Conservation (phyloP, 30 jellyfish, hydroid and myxozoan genomes). For the Hydractinia echinata region DNA sequence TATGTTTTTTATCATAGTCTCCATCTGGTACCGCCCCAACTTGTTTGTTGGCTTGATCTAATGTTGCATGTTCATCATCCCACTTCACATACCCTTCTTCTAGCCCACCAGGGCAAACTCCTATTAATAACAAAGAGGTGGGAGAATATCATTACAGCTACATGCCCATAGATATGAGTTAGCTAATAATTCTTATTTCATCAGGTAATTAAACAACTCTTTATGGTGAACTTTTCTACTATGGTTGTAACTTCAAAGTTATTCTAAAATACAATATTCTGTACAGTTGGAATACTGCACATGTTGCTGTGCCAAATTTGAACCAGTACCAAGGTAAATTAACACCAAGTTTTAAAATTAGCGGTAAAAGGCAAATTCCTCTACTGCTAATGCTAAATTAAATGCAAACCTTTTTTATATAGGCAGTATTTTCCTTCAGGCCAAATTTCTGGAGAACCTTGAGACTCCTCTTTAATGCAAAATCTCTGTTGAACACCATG, state of each 20-base stretch:
- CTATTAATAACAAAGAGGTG: conserved; percentile 8
- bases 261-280: too few relatives aligned
- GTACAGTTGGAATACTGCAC: too few relatives aligned
- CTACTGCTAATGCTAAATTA: background rate
- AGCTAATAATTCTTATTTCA: too few relatives aligned
- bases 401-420: conserved; percentile 74
- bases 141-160: too few relatives aligned
- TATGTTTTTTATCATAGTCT: conserved; percentile 49
- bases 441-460: conserved; percentile 82
- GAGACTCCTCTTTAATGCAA: conserved; percentile 71
- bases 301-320: too few relatives aligned
- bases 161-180: too few relatives aligned
- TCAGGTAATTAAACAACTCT: too few relatives aligned
- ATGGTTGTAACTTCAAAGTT: too few relatives aligned
- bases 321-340: too few relatives aligned
- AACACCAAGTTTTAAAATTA: background rate
- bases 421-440: conserved; percentile 96
- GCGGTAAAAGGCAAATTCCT: background rate
- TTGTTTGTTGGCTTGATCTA: conserved; percentile 76
- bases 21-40: conserved; percentile 92
- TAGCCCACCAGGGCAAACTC: conserved; percentile 89
- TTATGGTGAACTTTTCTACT: too few relatives aligned
- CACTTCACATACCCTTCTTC: conserved; percentile 88
- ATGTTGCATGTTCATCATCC: conserved; percentile 92
- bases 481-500: conserved; percentile 97